A percentile compares a stretch with the other conserved stretches of the same genome.
Evolutionary conservation across 2,113 vertebrate genomes (phyloP).

Genomic region (Myodes glareolus): DNA sequence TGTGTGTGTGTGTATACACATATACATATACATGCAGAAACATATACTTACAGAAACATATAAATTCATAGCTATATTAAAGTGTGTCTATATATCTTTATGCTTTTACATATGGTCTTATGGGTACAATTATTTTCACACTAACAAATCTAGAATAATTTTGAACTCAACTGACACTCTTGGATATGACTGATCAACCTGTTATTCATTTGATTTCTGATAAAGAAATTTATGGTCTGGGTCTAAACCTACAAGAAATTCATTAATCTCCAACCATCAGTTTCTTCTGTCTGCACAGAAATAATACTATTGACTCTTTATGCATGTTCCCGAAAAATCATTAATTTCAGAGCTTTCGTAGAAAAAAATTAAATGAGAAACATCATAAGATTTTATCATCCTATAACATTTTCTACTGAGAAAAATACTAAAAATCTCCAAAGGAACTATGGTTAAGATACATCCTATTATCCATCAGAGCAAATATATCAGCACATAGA

Average conservation of each 20-base stretch:
- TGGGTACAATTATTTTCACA: background rate
- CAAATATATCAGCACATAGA: background rate
- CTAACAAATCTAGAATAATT: background rate
- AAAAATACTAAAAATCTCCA: conserved; percentile 14
- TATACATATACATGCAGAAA: background rate
- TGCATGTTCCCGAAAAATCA: conserved; percentile 18
- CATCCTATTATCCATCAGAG: background rate
- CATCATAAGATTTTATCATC: background rate
- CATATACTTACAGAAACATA: background rate
- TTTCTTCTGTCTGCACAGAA: background rate
- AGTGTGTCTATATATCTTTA: background rate
- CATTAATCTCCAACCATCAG: background rate
- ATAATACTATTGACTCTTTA: background rate
- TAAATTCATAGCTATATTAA: background rate
- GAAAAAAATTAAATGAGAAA: conserved; percentile 45
- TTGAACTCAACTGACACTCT: background rate
- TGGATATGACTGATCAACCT: background rate
- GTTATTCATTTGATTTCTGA: background rate
- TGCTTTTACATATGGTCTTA: background rate
- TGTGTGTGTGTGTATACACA: too few relatives aligned
- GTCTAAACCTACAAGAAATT: background rate
- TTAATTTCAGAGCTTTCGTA: background rate
- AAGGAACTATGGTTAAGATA: background rate
- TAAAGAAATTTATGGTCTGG: background rate
- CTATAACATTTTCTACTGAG: background rate